Evolutionary conservation across 1,140 invertebrate genomes (phyloP).

Genomic region (Drosophila bifasciata): DNA sequence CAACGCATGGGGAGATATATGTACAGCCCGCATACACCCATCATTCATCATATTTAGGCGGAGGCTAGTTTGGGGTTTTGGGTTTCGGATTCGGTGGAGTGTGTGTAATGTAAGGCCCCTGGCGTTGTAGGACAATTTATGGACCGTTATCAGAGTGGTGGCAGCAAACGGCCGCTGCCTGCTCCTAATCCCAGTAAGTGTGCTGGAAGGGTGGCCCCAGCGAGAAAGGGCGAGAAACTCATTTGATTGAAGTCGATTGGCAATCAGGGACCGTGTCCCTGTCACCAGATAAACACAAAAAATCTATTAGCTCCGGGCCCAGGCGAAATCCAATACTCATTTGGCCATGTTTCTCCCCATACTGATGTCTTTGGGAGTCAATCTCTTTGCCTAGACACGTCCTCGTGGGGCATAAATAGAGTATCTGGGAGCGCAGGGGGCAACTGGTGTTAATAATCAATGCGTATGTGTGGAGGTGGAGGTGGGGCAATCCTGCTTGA

Average conservation of each 20-base stretch:
- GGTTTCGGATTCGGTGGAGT: conserved; percentile 42
- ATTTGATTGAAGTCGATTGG: conserved; percentile 75
- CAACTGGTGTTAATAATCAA: conserved; percentile 50
- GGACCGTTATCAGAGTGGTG: conserved; percentile 54
- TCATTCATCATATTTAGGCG: conserved; percentile 46
- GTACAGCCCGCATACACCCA: neutral
- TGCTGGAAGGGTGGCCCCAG: too few relatives aligned
- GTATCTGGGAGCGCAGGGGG: neutral
- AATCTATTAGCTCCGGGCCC: conserved; percentile 67
- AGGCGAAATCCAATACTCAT: conserved; percentile 63
- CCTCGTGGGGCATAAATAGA: conserved; percentile 35
- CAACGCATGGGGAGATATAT: neutral
- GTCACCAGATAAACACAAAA: conserved; percentile 64
- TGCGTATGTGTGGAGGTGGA: neutral
- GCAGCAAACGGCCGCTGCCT: conserved; percentile 35
- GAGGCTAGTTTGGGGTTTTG: conserved; percentile 36
- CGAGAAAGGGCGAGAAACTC: conserved; percentile 32
- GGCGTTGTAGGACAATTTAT: conserved; percentile 44
- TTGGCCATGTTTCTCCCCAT: conserved; percentile 38
- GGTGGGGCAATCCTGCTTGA: conserved; percentile 47
- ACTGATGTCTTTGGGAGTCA: conserved; percentile 30
- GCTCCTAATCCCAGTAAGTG: neutral
- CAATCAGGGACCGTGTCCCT: conserved; percentile 55
- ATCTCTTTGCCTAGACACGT: conserved; percentile 31
- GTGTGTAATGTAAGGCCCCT: conserved; percentile 55